Evolutionary conservation across 2,797 vertebrate genomes (phyloP).

Genomic region (Odontamblyopus rebecca): DNA sequence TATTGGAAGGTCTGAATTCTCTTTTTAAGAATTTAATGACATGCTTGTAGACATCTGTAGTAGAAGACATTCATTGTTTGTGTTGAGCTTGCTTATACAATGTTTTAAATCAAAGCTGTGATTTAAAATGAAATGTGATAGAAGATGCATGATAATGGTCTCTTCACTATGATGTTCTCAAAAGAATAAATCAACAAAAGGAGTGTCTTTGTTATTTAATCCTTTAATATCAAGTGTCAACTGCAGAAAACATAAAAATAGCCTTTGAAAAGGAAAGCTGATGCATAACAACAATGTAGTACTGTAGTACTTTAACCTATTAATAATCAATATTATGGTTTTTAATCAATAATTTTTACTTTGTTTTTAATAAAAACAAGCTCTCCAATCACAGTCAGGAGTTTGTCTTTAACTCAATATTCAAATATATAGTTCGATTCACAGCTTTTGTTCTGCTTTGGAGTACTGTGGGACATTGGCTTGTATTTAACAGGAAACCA

Average conservation of each 20-base stretch:
- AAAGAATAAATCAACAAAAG: conserved; percentile 55
- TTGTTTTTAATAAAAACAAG: conserved; percentile 5
- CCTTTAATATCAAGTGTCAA: conserved; percentile 72
- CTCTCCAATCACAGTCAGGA: conserved; percentile 24
- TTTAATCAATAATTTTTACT: conserved; percentile 14
- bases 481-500: not conserved
- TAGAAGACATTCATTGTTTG: conserved; percentile 43
- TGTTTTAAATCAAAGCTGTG: conserved; percentile 4
- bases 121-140: conserved; percentile 23
- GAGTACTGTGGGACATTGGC: conserved; percentile 12
- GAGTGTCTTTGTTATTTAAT: conserved; percentile 63
- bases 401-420: conserved; percentile 28
- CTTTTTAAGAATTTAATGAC: not conserved
- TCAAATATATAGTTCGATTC: conserved; percentile 28
- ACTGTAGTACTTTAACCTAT: conserved; percentile 21
- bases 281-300: conserved; percentile 35
- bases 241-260: conserved; percentile 70
- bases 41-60: conserved; percentile 23
- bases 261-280: conserved; percentile 63
- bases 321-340: not conserved
- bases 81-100: conserved; percentile 37
- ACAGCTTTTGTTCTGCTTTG: conserved; percentile 22
- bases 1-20: not conserved
- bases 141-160: conserved; percentile 17
- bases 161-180: conserved; percentile 13